Evolutionary conservation across 1,140 invertebrate species (phyloP).

Genomic region (Lasioglossum albipes): DNA sequence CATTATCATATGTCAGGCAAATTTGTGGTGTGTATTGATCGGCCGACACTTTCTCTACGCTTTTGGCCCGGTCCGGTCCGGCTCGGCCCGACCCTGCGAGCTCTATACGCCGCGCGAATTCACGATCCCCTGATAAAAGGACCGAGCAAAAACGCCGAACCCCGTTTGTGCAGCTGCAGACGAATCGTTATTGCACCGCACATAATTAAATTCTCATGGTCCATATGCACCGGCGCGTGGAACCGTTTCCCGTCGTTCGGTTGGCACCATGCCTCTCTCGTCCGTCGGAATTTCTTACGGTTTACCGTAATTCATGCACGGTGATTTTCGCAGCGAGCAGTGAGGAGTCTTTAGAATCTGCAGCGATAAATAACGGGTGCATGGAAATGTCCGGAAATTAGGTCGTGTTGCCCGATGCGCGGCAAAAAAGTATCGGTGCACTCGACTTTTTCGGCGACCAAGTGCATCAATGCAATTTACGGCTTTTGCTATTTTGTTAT

Average conservation of each 20-base stretch:
- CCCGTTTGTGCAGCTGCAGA: constrained; percentile 6
- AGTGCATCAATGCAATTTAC: too few species aligned
- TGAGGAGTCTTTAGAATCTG: too few species aligned
- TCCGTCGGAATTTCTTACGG: constrained; percentile 15
- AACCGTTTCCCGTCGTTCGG: constrained; percentile 13
- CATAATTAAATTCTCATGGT: constrained; percentile 46
- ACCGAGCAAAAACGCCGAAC: constrained; percentile 9
- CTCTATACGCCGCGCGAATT: not conserved
- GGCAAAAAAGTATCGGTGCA: too few species aligned
- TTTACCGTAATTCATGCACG: constrained; percentile 8
- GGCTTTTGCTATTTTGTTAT: too few species aligned
- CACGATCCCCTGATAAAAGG: constrained; percentile 29
- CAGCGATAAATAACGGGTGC: too few species aligned
- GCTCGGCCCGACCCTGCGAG: too few species aligned
- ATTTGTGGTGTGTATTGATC: constrained; percentile 22
- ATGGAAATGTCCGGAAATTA: too few species aligned
- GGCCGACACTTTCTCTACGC: constrained; percentile 22
- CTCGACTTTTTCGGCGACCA: too few species aligned
- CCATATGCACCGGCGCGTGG: constrained; percentile 11
- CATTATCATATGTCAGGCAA: constrained; percentile 20
- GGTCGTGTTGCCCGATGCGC: too few species aligned
- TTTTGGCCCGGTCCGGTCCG: not conserved
- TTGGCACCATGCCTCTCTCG: constrained; percentile 18
- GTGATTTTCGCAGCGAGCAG: too few species aligned
- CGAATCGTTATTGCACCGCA: constrained; percentile 18